Conservation (phyloP, 2,113 vertebrate genomes). For the Naja naja region DNA sequence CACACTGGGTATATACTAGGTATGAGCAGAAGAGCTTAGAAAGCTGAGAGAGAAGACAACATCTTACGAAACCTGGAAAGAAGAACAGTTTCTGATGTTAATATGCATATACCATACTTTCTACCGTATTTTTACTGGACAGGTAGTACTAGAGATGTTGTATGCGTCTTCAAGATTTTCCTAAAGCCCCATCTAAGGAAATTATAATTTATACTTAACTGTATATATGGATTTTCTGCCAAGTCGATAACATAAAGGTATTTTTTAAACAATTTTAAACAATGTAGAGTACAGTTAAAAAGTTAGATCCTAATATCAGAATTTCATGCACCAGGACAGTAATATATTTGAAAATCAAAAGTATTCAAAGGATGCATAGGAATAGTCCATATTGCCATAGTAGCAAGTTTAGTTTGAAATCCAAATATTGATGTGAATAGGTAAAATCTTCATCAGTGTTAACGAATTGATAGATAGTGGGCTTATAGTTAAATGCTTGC, state of each 20-base stretch:
- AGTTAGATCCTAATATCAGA: not conserved
- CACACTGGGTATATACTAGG: not conserved
- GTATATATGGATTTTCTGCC: not conserved
- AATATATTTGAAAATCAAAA: not conserved
- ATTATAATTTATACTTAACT: not conserved
- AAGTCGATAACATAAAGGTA: not conserved
- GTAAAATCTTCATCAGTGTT: not conserved
- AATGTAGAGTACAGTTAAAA: not conserved
- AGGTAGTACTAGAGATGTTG: not conserved
- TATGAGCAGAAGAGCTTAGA: constrained; percentile 3
- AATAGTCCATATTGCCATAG: not conserved
- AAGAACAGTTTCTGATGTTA: not conserved
- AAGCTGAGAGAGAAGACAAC: not conserved
- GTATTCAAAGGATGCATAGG: not conserved
- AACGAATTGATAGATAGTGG: not conserved
- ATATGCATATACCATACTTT: not conserved
- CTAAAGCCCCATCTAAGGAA: not conserved
- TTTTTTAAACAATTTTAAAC: not conserved
- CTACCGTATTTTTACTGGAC: not conserved
- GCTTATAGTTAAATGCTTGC: not conserved
- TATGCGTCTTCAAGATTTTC: not conserved
- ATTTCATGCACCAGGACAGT: not conserved
- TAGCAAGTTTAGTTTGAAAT: not conserved
- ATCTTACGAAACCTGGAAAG: not conserved
- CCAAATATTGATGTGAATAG: not conserved